Conservation (phyloP, 2,113 vertebrate species). For the Phylloscopus whistleri region DNA sequence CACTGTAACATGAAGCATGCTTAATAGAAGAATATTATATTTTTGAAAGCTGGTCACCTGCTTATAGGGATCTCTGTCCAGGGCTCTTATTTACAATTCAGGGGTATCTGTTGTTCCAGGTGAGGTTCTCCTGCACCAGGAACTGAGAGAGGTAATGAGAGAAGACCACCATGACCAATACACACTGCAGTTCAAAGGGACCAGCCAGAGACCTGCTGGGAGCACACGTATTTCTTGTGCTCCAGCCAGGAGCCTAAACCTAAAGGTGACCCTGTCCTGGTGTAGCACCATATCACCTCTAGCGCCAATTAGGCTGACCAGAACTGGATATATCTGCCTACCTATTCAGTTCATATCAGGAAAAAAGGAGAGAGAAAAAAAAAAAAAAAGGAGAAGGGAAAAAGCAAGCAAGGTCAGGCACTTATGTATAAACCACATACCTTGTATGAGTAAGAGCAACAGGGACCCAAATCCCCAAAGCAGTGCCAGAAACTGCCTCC, state of each 20-base stretch:
- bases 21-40: neutral
- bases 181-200: neutral
- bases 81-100: neutral
- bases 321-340: neutral
- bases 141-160: neutral
- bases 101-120: neutral
- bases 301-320: constrained; percentile 12
- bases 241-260: neutral
- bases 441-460: neutral
- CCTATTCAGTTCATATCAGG: constrained; percentile 29
- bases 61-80: neutral
- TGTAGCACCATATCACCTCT: neutral
- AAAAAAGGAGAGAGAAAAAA: neutral
- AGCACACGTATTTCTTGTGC: neutral
- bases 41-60: neutral
- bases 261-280: constrained; percentile 41
- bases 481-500: neutral
- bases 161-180: neutral
- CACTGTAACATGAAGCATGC: neutral
- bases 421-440: neutral
- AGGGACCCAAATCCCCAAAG: neutral
- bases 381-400: rapidly evolving
- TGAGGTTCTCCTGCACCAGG: neutral
- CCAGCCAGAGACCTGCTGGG: neutral
- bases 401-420: neutral